Conservation (phyloP, 2,888 invertebrate genomes). For the Lasioglossum calceatum region DNA sequence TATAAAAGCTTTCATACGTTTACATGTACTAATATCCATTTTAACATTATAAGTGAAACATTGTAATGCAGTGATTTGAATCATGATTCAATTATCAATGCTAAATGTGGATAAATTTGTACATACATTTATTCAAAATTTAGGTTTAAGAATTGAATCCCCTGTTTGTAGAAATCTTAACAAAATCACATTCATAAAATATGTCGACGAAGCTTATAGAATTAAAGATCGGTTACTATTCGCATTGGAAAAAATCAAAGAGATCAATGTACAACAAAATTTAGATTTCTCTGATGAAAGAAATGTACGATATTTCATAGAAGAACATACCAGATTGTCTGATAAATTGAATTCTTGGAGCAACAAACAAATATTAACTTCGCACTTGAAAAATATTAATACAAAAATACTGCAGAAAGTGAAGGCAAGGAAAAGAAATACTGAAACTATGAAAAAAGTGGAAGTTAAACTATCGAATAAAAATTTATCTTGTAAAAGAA, state of each 20-base stretch:
- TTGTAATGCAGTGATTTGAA: slow-evolving; percentile 14
- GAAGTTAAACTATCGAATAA: slow-evolving; percentile 18
- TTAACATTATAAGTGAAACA: slow-evolving; percentile 2
- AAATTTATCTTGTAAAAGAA: slow-evolving; percentile 9
- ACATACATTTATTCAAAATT: slow-evolving; percentile 58
- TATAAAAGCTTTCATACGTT: slow-evolving; percentile 20
- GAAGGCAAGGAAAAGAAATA: slow-evolving; percentile 10
- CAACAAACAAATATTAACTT: slow-evolving; percentile 33
- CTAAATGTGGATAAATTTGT: slow-evolving; percentile 60
- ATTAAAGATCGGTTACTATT: slow-evolving; percentile 31
- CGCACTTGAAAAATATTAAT: slow-evolving; percentile 63
- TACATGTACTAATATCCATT: background rate
- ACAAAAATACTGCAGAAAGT: slow-evolving; percentile 55
- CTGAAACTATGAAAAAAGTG: background rate
- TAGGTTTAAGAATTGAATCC: slow-evolving; percentile 47
- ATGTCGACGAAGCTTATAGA: slow-evolving; percentile 31
- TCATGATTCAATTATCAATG: slow-evolving; percentile 48
- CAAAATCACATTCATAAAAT: slow-evolving; percentile 45
- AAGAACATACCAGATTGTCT: slow-evolving; percentile 46
- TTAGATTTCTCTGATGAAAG: slow-evolving; percentile 44
- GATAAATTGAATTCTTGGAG: slow-evolving; percentile 44
- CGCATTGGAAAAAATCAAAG: slow-evolving; percentile 45
- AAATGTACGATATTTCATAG: slow-evolving; percentile 48
- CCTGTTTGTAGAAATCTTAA: slow-evolving; percentile 21
- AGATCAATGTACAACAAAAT: slow-evolving; percentile 35